These are phyloP conservation scores for Pycnonotus jocosus DNA, from an alignment of 2,113 vertebrate genomes.

Conservation along the genomic window DNA sequence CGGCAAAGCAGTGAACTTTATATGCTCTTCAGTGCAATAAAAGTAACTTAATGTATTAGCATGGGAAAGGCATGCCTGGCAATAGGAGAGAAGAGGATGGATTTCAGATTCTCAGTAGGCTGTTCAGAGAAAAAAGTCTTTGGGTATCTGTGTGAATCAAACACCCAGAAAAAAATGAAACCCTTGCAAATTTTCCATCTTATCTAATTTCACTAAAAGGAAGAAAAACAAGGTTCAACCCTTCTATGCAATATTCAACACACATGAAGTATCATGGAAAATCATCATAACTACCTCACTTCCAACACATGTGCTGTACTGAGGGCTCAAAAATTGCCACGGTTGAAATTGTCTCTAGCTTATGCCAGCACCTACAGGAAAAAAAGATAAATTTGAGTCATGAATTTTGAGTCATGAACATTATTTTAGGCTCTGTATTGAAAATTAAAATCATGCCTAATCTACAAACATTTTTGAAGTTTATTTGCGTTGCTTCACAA, in stretches of 20 bases:
- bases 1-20: slow-evolving; percentile 42
- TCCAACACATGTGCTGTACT: neutral
- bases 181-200: neutral
- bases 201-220: neutral
- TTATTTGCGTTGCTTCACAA: neutral
- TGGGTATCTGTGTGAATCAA: neutral
- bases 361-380: neutral
- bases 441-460: neutral
- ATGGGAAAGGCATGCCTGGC: slow-evolving; percentile 29
- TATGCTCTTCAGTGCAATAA: slow-evolving; percentile 23
- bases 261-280: neutral
- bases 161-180: neutral
- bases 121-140: neutral
- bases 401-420: neutral
- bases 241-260: neutral
- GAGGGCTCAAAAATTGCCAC: neutral
- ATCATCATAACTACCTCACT: neutral
- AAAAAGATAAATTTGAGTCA: neutral
- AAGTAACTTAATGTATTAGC: slow-evolving; percentile 29
- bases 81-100: neutral
- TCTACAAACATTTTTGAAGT: neutral
- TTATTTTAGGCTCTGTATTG: neutral
- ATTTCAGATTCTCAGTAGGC: slow-evolving; percentile 9
- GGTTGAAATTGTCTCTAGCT: neutral
- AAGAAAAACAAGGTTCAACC: neutral